phyloP scores from a whole-genome alignment of 1,140 invertebrate genomes.

The Venturia canescens region DNA sequence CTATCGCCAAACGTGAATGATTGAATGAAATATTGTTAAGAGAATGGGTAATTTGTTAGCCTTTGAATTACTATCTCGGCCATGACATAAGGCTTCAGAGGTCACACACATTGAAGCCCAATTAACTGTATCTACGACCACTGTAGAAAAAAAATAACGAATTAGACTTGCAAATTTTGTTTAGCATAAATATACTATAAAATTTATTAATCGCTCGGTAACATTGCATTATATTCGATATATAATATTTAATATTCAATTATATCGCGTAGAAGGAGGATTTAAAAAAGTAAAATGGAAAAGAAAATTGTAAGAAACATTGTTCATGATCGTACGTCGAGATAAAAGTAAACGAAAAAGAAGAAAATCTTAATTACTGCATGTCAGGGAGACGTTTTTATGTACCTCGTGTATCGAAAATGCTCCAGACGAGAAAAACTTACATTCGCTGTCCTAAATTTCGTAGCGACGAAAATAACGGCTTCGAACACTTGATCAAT shows the following conservation, averaged over 20 bases:
- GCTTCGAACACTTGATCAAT: not conserved
- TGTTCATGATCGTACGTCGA: not conserved
- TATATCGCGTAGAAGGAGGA: not conserved
- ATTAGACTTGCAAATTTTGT: constrained; percentile 46
- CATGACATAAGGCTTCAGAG: too few species aligned
- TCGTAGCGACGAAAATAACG: constrained; percentile 9
- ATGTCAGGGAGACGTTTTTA: constrained; percentile 3
- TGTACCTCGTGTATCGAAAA: not conserved
- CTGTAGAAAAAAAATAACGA: constrained; percentile 12
- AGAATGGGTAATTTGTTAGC: not conserved
- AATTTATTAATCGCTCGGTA: constrained; percentile 56
- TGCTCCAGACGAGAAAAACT: not conserved
- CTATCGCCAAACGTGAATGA: not conserved
- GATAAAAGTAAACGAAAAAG: not conserved
- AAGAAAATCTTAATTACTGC: not conserved
- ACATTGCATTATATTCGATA: constrained; percentile 58
- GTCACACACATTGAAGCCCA: too few species aligned
- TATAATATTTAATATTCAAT: constrained; percentile 57
- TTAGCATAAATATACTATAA: constrained; percentile 63
- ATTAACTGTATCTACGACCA: not conserved
- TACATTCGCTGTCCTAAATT: not conserved
- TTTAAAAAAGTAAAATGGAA: not conserved
- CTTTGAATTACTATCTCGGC: too few species aligned
- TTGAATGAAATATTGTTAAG: constrained; percentile 29
- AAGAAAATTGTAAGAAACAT: constrained; percentile 20